Evolutionary conservation across 2,888 invertebrate genomes (phyloP).

Genomic region (Coremacera marginata): DNA sequence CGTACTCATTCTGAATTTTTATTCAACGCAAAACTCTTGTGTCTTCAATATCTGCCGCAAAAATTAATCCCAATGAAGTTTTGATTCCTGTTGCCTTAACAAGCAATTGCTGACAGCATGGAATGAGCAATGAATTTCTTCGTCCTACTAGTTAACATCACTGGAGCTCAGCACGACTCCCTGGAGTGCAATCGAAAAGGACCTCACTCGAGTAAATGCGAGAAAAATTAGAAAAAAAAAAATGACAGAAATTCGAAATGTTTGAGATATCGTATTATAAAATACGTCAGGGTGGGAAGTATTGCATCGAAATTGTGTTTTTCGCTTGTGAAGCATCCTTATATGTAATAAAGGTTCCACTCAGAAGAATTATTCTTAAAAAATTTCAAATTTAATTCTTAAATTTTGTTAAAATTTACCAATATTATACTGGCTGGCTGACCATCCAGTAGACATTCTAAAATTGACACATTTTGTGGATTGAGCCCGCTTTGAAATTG

Average conservation of each 20-base stretch:
- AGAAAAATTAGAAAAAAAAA: conserved; percentile 19
- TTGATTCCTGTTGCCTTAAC: conserved; percentile 43
- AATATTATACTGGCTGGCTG: not conserved
- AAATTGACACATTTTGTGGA: not conserved
- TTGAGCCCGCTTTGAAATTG: not conserved
- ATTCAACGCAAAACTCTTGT: conserved; percentile 27
- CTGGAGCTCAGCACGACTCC: conserved; percentile 46
- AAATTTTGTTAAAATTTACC: not conserved
- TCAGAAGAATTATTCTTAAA: not conserved
- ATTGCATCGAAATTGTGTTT: conserved; percentile 21
- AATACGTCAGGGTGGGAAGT: not conserved
- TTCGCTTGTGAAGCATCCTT: not conserved
- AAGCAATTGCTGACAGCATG: conserved; percentile 8
- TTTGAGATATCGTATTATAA: conserved; percentile 33
- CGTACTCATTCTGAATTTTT: not conserved
- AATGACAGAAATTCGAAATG: conserved; percentile 36
- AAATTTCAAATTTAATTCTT: not conserved
- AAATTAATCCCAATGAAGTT: conserved; percentile 48
- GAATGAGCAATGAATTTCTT: too few species aligned
- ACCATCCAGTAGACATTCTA: not conserved
- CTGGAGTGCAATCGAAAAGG: conserved; percentile 47
- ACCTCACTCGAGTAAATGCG: not conserved
- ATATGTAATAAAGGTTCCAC: not conserved
- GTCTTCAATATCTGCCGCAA: conserved; percentile 33
- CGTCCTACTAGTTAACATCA: not conserved